Base-by-base conservation (phyloP, 92 coral and sea anemone species). In the Actinostola sp. region DNA sequence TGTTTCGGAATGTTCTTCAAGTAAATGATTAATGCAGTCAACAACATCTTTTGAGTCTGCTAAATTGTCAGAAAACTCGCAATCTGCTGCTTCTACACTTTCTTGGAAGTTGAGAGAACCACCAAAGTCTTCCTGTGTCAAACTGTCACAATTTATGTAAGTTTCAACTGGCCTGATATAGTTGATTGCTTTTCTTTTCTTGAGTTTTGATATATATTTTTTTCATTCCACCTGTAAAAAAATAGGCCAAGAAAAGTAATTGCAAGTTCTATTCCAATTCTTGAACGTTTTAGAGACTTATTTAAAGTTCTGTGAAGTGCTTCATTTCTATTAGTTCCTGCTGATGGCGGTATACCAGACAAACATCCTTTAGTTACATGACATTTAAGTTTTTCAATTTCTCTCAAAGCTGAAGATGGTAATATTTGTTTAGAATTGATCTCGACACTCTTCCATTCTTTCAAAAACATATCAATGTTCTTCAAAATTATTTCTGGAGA, bases 191-290 rank as follows among this genome's bases (percentile, higher is more conserved):
- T 66, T 61, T 58, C 50, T 36, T 55, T 83, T 65, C 15, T 46
- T 31, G 11, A 29, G 35, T 56, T 42, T 31, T 81, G 49, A 21
- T 73, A 79, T 24, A 50, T 66, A 61, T 72, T 67, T 16, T 49
- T 79, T 79, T 85, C 86, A 79, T 85, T 85, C 90, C 90, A 85
- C 31, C 52, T 79, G 78, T 85, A 79, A 85, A 79, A 85, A 52
- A 79, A 85, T 11, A 50, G 30, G 12, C 80, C 79, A 8, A 80
- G 74, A 50, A 80, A 71, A 11, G 68, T 76, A 53, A 76, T n/a
- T 6, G 89, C 89, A 9, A 84, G 43, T 39, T 85, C 82, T 16
- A 79, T 68, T 42, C 86, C 89, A 73, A 85, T 80, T 66, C 83
- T 74, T 0, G 90, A 80, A 19, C 86, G 50, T 53, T 67, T 85